Evolutionary conservation across 2,113 vertebrate species (phyloP).

Genomic region (Halichoeres trimaculatus): DNA sequence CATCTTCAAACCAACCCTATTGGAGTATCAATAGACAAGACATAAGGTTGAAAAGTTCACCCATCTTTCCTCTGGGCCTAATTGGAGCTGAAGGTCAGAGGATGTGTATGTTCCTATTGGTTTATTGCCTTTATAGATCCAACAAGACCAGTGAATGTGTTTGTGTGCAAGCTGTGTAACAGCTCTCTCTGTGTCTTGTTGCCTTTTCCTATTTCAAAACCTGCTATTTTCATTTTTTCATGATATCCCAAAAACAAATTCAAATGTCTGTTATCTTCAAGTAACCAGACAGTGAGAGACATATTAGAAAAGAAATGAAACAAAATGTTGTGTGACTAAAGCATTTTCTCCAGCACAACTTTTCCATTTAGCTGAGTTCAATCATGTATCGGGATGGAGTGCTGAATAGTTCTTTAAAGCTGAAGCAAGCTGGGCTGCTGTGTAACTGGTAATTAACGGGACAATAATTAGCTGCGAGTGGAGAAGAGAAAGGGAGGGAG

Average conservation of each 20-base stretch:
- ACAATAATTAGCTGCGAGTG: constrained; percentile 78
- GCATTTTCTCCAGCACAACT: constrained; percentile 74
- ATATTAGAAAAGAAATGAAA: constrained; percentile 77
- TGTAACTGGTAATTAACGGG: constrained; percentile 78
- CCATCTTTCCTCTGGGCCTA: constrained; percentile 74
- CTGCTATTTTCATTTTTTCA: constrained; percentile 59
- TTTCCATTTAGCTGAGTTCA: constrained; percentile 80
- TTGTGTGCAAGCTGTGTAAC: constrained; percentile 34
- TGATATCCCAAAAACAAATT: constrained; percentile 73
- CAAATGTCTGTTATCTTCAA: constrained; percentile 78
- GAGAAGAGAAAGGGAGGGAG: constrained; percentile 24
- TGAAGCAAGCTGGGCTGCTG: constrained; percentile 62
- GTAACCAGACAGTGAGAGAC: constrained; percentile 72
- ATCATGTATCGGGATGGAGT: constrained; percentile 74
- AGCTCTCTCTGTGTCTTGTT: constrained; percentile 34
- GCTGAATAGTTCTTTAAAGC: constrained; percentile 76
- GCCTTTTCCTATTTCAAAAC: constrained; percentile 65
- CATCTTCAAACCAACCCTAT: constrained; percentile 53
- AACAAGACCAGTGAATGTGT: constrained; percentile 38
- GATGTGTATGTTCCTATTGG: constrained; percentile 74
- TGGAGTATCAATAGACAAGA: constrained; percentile 74
- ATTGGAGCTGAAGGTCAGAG: constrained; percentile 82
- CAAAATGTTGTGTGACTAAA: constrained; percentile 79
- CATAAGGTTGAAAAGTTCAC: constrained; percentile 80
- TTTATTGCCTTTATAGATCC: constrained; percentile 78